Conservation (phyloP, 2,113 vertebrate species). For the Crotalus horridus region DNA sequence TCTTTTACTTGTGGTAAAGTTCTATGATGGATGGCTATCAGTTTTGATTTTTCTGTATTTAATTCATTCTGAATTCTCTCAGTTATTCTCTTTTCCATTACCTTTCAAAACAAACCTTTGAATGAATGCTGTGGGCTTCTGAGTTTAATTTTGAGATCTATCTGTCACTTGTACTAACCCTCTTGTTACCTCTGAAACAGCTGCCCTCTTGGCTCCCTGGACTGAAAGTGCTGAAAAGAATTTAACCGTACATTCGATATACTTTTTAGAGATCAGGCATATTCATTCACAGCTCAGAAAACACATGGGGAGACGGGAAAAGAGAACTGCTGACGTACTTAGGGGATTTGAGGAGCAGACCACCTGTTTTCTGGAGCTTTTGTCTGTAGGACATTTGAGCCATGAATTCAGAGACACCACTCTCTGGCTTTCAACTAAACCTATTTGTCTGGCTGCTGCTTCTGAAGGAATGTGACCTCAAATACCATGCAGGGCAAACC, state of each 20-base stretch:
- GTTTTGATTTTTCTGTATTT: too few species aligned
- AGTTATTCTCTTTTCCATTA: too few species aligned
- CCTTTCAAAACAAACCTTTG: accelerated
- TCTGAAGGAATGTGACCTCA: constrained; percentile 48
- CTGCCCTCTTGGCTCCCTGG: constrained; percentile 31
- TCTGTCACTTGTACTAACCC: constrained; percentile 12
- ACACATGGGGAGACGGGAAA: constrained; percentile 1
- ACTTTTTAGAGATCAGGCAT: constrained; percentile 26
- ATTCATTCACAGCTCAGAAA: constrained; percentile 2
- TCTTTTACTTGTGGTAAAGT: background rate
- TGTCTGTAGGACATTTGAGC: constrained; percentile 46
- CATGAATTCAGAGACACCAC: constrained; percentile 46
- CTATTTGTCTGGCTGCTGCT: constrained; percentile 38
- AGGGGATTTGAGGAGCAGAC: constrained; percentile 50
- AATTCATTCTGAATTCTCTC: too few species aligned
- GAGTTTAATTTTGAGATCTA: constrained; percentile 38
- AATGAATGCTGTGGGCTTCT: background rate
- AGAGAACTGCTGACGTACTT: constrained; percentile 37
- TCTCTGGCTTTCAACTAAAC: constrained; percentile 44
- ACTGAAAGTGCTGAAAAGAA: background rate
- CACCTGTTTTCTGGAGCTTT: constrained; percentile 59
- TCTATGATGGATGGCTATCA: background rate
- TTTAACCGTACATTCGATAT: constrained; percentile 29
- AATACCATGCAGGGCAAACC: background rate
- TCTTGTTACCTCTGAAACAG: constrained; percentile 41